Evolutionary conservation across 2,888 invertebrate genomes (phyloP), one percentile per base, ranked within the genome.

Genomic region (Pollenia angustigena): DNA sequence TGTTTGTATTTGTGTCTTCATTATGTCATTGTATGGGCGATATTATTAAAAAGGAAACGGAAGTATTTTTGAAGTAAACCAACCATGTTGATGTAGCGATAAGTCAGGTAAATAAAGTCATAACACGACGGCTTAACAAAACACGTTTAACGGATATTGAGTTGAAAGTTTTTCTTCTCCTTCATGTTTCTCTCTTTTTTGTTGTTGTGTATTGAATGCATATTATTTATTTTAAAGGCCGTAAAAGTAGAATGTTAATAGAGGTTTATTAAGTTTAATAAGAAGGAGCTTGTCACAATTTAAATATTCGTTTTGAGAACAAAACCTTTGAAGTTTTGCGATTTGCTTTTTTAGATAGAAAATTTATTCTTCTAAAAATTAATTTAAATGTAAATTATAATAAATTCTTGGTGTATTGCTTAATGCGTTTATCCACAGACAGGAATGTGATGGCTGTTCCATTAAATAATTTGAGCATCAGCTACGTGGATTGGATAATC

Each of bases 21-120:
- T 75, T 56, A 64, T 44, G n/a, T 16, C 1, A 71, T 69, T 79
- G 58, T 81, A 52, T 71, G 71, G n/a, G 62, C 56, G 56, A 52
- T 79, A 46, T 87, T 76, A 78, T 87, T 81, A 87, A 87, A 87
- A 81, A 64, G 87, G 84, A 87, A 87, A 87, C 87, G 87, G 87
- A 87, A 87, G 87, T 87, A 87, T 87, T 87, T 87, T 76, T 76
- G 78, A 56, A 81, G 81, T 87, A 87, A 87, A 87, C 76, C 80
- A 84, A 76, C 84, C 87, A 87, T 84, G 84, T 62, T 52, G 87
- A 87, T 87, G 80, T 72, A 56, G 68, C 84, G 87, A 87, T 87
- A 87, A 87, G 87, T 66, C 87, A 87, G 84, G 84, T 87, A 87
- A 87, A 87, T 87, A 84, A 81, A 87, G 84, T 81, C 84, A 84